Conservation (phyloP, 2,113 vertebrate species). For the Anguilla japonica region DNA sequence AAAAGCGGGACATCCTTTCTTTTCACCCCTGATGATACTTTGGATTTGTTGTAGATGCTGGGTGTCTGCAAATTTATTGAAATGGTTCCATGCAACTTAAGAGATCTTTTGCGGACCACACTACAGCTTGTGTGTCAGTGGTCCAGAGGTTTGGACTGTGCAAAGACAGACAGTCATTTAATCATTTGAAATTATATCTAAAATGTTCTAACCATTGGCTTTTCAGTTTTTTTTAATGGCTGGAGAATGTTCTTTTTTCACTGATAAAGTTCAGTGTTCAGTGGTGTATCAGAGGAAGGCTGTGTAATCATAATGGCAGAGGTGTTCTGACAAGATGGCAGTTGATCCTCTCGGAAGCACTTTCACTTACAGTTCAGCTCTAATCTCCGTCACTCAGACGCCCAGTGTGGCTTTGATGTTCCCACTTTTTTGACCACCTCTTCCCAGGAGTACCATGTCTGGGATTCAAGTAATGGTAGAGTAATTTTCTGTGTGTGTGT, state of each 20-base stretch:
- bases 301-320: not conserved
- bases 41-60: no score
- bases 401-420: constrained; percentile 61
- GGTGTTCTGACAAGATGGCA: constrained; percentile 7
- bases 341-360: constrained; percentile 7
- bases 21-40: no score
- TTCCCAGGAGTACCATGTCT: no score
- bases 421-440: constrained; percentile 8
- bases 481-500: not conserved
- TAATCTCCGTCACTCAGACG: constrained; percentile 54
- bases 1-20: no score
- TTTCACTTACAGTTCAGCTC: constrained; percentile 26
- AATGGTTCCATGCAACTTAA: no score
- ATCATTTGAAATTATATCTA: not conserved
- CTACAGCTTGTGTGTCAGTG: no score
- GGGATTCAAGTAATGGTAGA: no score
- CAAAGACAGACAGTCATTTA: no score
- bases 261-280: not conserved
- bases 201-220: not conserved
- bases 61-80: not conserved
- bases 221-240: not conserved
- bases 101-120: no score
- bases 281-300: not conserved
- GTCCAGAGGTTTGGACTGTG: no score
- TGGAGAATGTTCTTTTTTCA: not conserved